Percentiles rank a stretch among this genome's conserved stretches.
phyloP scores from a whole-genome alignment of 2,888 invertebrate genomes.

The Amphipyra tragopoginis region DNA sequence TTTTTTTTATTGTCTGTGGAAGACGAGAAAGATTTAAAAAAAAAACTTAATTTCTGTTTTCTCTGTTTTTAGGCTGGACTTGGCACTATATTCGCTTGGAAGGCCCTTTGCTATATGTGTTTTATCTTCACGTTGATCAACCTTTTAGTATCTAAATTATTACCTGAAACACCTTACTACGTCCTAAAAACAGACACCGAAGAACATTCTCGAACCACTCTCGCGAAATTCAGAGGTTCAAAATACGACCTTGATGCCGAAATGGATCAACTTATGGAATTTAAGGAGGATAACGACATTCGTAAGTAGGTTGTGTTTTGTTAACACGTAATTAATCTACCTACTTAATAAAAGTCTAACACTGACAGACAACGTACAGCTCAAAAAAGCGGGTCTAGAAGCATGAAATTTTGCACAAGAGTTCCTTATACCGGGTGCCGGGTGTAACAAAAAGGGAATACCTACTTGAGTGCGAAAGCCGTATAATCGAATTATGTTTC shows the following conservation, averaged over 20 bases:
- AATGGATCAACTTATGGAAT: conserved; percentile 70
- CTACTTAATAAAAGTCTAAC: no score
- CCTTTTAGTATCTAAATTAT: conserved; percentile 56
- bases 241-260: conserved; percentile 67
- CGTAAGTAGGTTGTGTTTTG: conserved; percentile 66
- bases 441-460: no score
- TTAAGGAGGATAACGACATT: conserved; percentile 72
- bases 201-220: conserved; percentile 49
- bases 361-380: no score
- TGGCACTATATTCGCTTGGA: conserved; percentile 68
- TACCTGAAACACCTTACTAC: conserved; percentile 77
- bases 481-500: no score
- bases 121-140: conserved; percentile 47
- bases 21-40: no score
- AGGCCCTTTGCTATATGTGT: conserved; percentile 61
- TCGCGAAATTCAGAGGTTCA: conserved; percentile 67
- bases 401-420: no score
- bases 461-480: no score
- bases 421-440: no score
- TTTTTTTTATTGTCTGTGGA: no score
- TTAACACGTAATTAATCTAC: conserved; percentile 4
- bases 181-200: conserved; percentile 61
- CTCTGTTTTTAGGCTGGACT: conserved; percentile 66
- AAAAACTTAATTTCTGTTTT: not conserved
- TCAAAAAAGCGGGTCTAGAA: no score